Conservation (phyloP, 2,113 vertebrate genomes). For the Chloropsis hardwickii region DNA sequence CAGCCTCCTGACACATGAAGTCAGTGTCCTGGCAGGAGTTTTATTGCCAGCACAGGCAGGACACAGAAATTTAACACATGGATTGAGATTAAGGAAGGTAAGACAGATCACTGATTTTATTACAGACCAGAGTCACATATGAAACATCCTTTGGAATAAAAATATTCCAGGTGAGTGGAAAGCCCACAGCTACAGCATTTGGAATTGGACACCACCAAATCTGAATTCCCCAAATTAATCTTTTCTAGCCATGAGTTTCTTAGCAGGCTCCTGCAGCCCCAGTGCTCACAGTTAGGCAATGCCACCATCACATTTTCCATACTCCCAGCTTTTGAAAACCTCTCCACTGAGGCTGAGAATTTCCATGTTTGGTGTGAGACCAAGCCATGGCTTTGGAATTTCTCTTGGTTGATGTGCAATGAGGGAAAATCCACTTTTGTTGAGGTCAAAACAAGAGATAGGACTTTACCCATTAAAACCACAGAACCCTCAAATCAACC, state of each 20-base stretch:
- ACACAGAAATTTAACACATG: background rate
- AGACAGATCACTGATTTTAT: background rate
- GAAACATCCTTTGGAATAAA: background rate
- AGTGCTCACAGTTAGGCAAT: background rate
- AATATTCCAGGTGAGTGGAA: background rate
- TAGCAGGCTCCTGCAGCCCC: background rate
- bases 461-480: background rate
- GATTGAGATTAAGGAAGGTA: background rate
- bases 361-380: background rate
- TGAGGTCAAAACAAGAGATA: background rate
- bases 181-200: background rate
- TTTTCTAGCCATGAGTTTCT: background rate
- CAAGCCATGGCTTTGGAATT: background rate
- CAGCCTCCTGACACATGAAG: background rate
- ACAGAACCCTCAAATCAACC: background rate
- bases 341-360: background rate
- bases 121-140: background rate
- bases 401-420: background rate
- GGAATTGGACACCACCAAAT: background rate
- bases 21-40: background rate
- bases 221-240: background rate
- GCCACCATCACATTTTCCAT: conserved; percentile 9
- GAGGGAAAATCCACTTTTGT: background rate
- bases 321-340: background rate
- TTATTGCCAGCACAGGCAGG: background rate